Conservation (phyloP, 1,140 invertebrate genomes). For the Propsilocerus akamusi region DNA sequence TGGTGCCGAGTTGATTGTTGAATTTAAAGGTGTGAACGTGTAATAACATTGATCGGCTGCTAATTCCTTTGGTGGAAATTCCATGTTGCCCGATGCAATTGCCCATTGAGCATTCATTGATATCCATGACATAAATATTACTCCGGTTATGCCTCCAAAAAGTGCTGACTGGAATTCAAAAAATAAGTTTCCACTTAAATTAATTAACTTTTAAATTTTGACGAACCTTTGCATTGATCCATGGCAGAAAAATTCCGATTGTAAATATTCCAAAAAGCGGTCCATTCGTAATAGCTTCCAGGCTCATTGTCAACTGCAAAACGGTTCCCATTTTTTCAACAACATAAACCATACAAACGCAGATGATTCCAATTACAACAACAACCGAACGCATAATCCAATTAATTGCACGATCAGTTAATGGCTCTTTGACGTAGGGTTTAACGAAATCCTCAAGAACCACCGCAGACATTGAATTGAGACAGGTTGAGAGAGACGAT, state of each 20-base stretch:
- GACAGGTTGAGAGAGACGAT: slow-evolving; percentile 55
- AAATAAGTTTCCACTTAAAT: neutral
- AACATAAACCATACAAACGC: slow-evolving; percentile 30
- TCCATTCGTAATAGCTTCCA: slow-evolving; percentile 44
- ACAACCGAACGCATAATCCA: slow-evolving; percentile 35
- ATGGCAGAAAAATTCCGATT: slow-evolving; percentile 51
- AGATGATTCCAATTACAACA: slow-evolving; percentile 29
- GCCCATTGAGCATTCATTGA: slow-evolving; percentile 59
- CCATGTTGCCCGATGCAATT: slow-evolving; percentile 37
- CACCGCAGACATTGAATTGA: slow-evolving; percentile 56
- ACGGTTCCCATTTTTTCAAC: slow-evolving; percentile 34
- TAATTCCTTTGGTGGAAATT: slow-evolving; percentile 39
- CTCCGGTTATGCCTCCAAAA: slow-evolving; percentile 41
- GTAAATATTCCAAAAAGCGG: slow-evolving; percentile 57
- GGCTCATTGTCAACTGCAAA: slow-evolving; percentile 27
- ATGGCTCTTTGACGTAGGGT: slow-evolving; percentile 24
- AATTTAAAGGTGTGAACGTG: neutral
- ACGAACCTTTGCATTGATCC: slow-evolving; percentile 40
- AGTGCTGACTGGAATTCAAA: slow-evolving; percentile 42
- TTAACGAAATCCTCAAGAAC: slow-evolving; percentile 47
- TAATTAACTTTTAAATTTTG: slow-evolving; percentile 19
- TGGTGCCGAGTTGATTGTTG: slow-evolving; percentile 6
- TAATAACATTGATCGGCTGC: slow-evolving; percentile 53
- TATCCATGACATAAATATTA: slow-evolving; percentile 57
- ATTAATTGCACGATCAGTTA: slow-evolving; percentile 28